These are phyloP conservation scores for Monopterus albus DNA, from an alignment of 2,113 vertebrate genomes.

Conservation along the genomic window DNA sequence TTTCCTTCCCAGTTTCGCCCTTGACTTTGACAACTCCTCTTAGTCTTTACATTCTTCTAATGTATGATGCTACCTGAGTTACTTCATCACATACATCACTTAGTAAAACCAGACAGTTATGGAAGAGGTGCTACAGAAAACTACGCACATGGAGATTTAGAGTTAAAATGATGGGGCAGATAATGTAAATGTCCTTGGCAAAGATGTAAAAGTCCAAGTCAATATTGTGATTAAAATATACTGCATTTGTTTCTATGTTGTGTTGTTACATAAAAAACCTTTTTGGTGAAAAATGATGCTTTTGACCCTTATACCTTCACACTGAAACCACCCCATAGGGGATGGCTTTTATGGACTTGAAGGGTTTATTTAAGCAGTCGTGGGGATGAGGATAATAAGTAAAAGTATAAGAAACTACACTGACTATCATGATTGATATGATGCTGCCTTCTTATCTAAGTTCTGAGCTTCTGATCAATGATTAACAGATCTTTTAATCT, in stretches of 20 bases:
- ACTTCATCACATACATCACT: constrained; percentile 14
- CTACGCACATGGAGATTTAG: constrained; percentile 9
- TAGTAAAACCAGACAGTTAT: constrained; percentile 3
- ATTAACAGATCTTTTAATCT: neutral
- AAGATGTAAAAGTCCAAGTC: constrained; percentile 43
- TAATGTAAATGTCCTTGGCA: constrained; percentile 32
- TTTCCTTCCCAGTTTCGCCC: constrained; percentile 27
- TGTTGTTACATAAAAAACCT: constrained; percentile 2
- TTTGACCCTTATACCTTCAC: neutral
- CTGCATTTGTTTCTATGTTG: constrained; percentile 22
- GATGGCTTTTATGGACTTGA: neutral
- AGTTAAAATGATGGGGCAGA: constrained; percentile 32
- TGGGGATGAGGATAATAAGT: neutral
- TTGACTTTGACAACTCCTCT: constrained; percentile 42
- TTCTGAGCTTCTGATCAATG: too few relatives aligned
- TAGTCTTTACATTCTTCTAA: constrained; percentile 15
- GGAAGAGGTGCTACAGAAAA: constrained; percentile 6
- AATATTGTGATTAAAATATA: constrained; percentile 31
- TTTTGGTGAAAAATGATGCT: too few relatives aligned
- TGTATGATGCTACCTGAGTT: neutral
- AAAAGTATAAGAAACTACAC: neutral
- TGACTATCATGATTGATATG: neutral
- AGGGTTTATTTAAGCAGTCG: neutral
- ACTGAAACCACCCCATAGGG: neutral
- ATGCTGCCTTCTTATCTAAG: neutral